These are phyloP conservation scores for Alitta virens DNA, from an alignment of 2,888 invertebrate species.

Conservation along the genomic window DNA sequence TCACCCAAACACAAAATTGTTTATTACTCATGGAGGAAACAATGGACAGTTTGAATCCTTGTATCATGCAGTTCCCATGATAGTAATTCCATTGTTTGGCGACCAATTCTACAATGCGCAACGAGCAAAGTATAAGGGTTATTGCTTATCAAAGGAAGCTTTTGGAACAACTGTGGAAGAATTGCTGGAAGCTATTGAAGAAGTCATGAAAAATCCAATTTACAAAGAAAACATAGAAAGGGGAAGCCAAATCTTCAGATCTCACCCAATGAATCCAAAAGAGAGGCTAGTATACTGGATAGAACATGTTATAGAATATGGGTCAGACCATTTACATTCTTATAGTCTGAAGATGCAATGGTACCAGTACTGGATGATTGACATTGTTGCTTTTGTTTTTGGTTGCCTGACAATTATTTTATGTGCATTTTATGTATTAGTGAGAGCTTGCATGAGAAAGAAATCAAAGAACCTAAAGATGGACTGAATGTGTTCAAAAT, in stretches of 20 bases:
- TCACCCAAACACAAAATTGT: slow-evolving; percentile 31
- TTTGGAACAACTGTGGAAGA: slow-evolving; percentile 19
- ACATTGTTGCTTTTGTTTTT: no score
- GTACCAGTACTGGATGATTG: no score
- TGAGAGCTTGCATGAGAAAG: no score
- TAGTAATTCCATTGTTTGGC: slow-evolving; percentile 29
- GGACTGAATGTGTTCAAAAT: no score
- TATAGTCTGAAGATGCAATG: no score
- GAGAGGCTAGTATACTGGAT: no score
- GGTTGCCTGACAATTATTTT: no score
- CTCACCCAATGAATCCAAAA: no score
- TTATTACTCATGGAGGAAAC: slow-evolving; percentile 36
- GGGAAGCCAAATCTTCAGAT: slow-evolving; percentile 25
- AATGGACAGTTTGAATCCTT: slow-evolving; percentile 34
- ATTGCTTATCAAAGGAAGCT: slow-evolving; percentile 28
- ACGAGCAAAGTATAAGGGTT: slow-evolving; percentile 23
- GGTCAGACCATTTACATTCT: no score
- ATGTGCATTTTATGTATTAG: no score
- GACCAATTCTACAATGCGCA: slow-evolving; percentile 30
- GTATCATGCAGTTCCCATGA: slow-evolving; percentile 35
- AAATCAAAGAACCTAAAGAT: no score
- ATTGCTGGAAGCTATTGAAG: slow-evolving; percentile 20
- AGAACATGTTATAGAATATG: no score
- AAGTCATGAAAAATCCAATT: slow-evolving; percentile 23
- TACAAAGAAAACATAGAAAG: slow-evolving; percentile 24